phyloP scores from a whole-genome alignment of 2,888 invertebrate genomes.

The Timema cristinae region DNA sequence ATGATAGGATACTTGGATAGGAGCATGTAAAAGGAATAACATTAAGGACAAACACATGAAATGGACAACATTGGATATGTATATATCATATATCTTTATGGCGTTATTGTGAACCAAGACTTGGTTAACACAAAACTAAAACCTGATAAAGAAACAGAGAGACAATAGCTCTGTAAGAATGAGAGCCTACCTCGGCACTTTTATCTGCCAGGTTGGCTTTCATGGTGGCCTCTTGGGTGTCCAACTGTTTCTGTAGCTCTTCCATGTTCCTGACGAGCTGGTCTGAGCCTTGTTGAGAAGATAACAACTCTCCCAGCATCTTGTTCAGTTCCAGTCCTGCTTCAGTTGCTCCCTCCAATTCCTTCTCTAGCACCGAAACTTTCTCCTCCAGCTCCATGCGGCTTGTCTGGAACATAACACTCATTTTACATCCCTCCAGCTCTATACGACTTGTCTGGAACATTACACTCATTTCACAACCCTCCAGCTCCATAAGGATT shows the following conservation, averaged over 20 bases:
- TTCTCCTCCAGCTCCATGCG: slow-evolving; percentile 56
- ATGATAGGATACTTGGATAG: too few species aligned
- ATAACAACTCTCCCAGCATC: slow-evolving; percentile 62
- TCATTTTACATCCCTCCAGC: too few species aligned
- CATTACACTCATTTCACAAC: too few species aligned
- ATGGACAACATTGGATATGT: too few species aligned
- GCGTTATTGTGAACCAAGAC: not conserved
- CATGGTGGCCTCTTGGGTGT: slow-evolving; percentile 59
- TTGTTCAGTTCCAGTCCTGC: slow-evolving; percentile 70
- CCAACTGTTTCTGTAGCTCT: slow-evolving; percentile 60
- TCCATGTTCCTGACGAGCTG: slow-evolving; percentile 61
- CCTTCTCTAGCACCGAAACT: slow-evolving; percentile 62
- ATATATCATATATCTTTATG: too few species aligned
- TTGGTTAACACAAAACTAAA: not conserved
- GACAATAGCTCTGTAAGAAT: not conserved
- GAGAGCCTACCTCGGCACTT: slow-evolving; percentile 43
- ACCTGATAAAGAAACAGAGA: not conserved
- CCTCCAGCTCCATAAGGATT: too few species aligned
- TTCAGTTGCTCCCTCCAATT: slow-evolving; percentile 76
- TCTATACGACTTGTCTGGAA: too few species aligned
- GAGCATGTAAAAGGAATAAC: too few species aligned
- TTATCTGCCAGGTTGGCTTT: slow-evolving; percentile 44
- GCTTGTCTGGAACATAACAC: too few species aligned
- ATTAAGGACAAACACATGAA: too few species aligned
- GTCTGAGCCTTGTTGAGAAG: slow-evolving; percentile 62